Percentiles rank a stretch among this genome's conserved stretches.
phyloP scores from a whole-genome alignment of 2,888 invertebrate genomes.

The Melanostoma mellinum region DNA sequence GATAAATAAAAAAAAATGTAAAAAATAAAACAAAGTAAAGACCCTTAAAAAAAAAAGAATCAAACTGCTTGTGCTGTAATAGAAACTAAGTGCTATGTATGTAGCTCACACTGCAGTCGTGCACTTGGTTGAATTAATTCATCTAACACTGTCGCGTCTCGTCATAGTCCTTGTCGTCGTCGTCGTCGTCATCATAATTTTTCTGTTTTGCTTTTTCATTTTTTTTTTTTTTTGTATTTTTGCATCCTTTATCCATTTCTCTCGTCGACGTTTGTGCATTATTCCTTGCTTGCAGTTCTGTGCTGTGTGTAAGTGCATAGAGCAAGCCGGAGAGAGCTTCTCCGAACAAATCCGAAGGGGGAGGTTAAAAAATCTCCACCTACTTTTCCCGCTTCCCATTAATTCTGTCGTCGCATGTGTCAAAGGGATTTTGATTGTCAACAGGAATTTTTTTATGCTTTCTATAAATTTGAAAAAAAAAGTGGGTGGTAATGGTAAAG shows the following conservation, averaged over 20 bases:
- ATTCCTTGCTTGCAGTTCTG: slow-evolving; percentile 19
- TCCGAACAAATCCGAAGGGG: slow-evolving; percentile 33
- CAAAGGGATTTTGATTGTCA: slow-evolving; percentile 73
- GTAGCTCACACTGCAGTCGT: slow-evolving; percentile 64
- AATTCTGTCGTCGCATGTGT: slow-evolving; percentile 72
- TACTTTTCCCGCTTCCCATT: slow-evolving; percentile 72
- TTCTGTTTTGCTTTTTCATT: slow-evolving; percentile 19
- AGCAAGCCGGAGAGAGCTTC: slow-evolving; percentile 29
- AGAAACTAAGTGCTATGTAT: slow-evolving; percentile 69
- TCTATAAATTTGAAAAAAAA: slow-evolving; percentile 65
- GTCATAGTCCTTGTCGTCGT: slow-evolving; percentile 70
- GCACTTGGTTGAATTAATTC: slow-evolving; percentile 73
- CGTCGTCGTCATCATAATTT: slow-evolving; percentile 53
- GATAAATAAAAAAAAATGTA: slow-evolving; percentile 18
- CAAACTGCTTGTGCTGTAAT: slow-evolving; percentile 69
- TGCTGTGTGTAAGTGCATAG: slow-evolving; percentile 52
- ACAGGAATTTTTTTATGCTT: slow-evolving; percentile 67
- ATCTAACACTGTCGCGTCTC: slow-evolving; percentile 73
- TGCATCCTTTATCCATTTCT: slow-evolving; percentile 32
- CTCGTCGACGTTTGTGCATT: slow-evolving; percentile 35
- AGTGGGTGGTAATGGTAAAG: slow-evolving; percentile 31
- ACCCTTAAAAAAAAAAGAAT: slow-evolving; percentile 52
- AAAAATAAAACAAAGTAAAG: slow-evolving; percentile 53
- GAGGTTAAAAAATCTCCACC: slow-evolving; percentile 64
- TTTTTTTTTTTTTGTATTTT: slow-evolving; percentile 28